Base-by-base conservation (phyloP, 2,888 invertebrate genomes). In the Marronus borbonicus region DNA sequence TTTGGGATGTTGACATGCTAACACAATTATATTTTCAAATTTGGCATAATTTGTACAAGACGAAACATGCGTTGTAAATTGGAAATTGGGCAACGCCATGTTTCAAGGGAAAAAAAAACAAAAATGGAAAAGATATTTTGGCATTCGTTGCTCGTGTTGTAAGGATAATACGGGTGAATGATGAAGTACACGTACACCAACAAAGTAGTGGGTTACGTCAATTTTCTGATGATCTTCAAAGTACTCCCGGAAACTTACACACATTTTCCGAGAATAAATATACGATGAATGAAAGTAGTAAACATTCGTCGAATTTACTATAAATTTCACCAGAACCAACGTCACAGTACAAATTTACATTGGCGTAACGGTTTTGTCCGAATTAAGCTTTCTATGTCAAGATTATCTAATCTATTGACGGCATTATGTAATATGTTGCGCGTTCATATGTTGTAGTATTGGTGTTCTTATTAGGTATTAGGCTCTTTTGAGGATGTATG, bases 281-380 rank as follows among this genome's bases (percentile, higher is more conserved):
- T 14, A 31, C 36, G 69, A 60, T 72, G 72, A 72, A 72, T 72
- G 72, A 60, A 72, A 72, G 72, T 72, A n/a, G n/a, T 72, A 60
- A 68, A 24, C 49, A 24, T 44, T 44, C 49, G 44, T 14, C 10
- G 44, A 72, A 72, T 60, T 60, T 39, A 72, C 60, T 60, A 60
- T 60, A 58, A 72, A 72, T 72, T 72, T 72, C 72, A 72, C 72
- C 72, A 60, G 8, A 52, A 72, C 14, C 39, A 24, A 49, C 24
- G 12, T 60, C 24, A 17, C 20, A 39, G 55, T 69, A 14, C 72
- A 72, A 72, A 39, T 72, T 44, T 72, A 44, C 58, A 17, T n/a
- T 69, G 14, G 52, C 24, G 17, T 68, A 52, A 52, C 52, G 52
- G 58, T 60, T 72, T 44, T 31, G 60, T 60, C 12, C n/a, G 39